Base-by-base conservation (phyloP, 2,797 vertebrate species). In the Balearica regulorum region DNA sequence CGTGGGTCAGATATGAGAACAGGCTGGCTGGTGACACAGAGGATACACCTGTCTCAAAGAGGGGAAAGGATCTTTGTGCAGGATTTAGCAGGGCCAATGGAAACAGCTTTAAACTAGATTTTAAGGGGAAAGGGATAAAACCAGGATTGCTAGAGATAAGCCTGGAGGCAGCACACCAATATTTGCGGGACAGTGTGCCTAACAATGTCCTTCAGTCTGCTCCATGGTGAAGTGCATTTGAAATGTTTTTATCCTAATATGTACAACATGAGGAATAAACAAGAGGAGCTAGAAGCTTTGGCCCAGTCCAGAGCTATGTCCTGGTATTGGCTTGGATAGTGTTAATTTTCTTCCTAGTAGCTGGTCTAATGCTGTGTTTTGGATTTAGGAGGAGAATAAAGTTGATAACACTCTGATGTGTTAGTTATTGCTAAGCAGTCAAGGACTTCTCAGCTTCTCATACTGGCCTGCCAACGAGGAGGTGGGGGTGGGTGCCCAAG, bases 131-230 rank as follows among this genome's bases (percentile, higher is more conserved):
- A 49, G 3, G 2, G 5, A 15, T 60, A 37, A 69, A 72, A 64
- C 1, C 7, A 49, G 19, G 6, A 6, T 66, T 3, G 4, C 11
- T 54, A 60, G 31, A 64, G 31, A 35, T 33, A 49, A 49, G 5
- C 25, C 29, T 46, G 22, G 37, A 10, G 16, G 53, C 1, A 2
- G 11, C 10, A 37, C 6, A 13, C 1, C 10, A 22, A 1, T 20
- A 12, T 49, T 44, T 35, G 51, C 73, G 5, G 11, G 16, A 21
- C 4, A 0, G 6, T 48, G 9, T n/a, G 5, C 6, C 6, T 79
- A 41, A 17, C 2, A 1, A 25, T 14, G 16, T 49, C 16, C 10
- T 70, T 75, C 41, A 46, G 9, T 43, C 43, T 62, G 3, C 21
- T 71, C 41, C 18, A 28, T 9, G 2, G 37, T 28, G 25, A 7